Evolutionary conservation across 2,888 invertebrate genomes (phyloP), one percentile per base, ranked within the genome.

Genomic region (Anoncus sp.): DNA sequence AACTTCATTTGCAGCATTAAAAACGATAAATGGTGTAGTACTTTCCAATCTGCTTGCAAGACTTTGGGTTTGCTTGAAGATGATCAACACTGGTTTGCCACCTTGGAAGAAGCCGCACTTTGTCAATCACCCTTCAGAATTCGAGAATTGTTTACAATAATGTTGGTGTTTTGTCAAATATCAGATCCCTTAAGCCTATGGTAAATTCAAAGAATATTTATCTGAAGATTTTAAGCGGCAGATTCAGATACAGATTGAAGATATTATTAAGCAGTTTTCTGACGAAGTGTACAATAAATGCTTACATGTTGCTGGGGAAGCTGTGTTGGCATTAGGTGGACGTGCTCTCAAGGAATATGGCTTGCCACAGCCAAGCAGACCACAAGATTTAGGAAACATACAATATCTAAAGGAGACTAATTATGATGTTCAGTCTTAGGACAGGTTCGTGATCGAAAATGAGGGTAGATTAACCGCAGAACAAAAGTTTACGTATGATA

Each of bases 1-100:
- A 10, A 74, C 71, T 20, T 77, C 82, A 18, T 82, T 83, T 59
- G 51, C 62, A 71, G 20, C 45, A 70, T 78, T 90, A 38, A 86
- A 83, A 83, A 90, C 81, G 16, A 83, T 89, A 12, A 79, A 89
- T 65, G 82, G 83, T 27, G 43, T 71, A 16, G 16, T 14, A 83
- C 82, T 9, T 87, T 75, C 57, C 66, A 77, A 55, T 67, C 59
- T 14, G 83, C 83, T 49, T 85, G 85, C 55, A 43, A 75, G 43
- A 67, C 62, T 20, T 40, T 79, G 9, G 79, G 81, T 18, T 59
- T 89, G 16, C 66, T 89, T 22, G 83, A 88, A 76, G 83, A 88
- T 57, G 88, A 88, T 72, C 35, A 55, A 49, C 82, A 87, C 53
- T 88, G 65, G 38, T 14, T 20, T n/a, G 1, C 7, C 0, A 38